Base-by-base conservation (phyloP, 2,797 vertebrate species). In the Acipenser ruthenus region DNA sequence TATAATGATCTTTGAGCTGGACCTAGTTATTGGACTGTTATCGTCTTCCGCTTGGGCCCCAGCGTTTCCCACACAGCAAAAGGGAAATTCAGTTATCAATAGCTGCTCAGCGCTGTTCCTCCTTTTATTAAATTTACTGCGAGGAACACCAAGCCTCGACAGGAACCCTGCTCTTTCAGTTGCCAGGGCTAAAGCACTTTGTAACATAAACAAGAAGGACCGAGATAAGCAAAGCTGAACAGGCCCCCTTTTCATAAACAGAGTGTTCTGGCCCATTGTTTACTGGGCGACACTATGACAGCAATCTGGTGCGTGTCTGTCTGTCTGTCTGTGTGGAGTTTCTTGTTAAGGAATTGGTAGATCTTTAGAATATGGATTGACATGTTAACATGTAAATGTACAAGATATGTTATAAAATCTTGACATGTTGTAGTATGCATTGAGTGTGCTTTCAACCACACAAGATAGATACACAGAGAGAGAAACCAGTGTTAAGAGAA, bases 141-240 rank as follows among this genome's bases (percentile, higher is more conserved):
- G 12, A 58, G 15, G 55, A 7, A 7, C 7, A 13, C 55, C 12
- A n/a, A 58, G 12, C 51, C 11, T 8, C 51, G 11, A 53, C 51
- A 53, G 51, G 51, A 53, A 11, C 55, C 12, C 15, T 58, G 55
- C 15, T n/a, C 55, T 58, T 58, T 58, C 10, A 58, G n/a, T 58
- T 77, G 37, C 74, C 73, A 65, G 7, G 37, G n/a, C 23, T 67
- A 74, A 68, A 49, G 59, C 60, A 0, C 82, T 83, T 78, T 71
- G 64, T 70, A 81, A 80, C 67, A 18, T 53, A 47, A 37, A 61
- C 71, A 62, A 72, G 15, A 23, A 55, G 50, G 7, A 8, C 55
- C 2, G 7, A 52, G 60, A 82, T 72, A 84, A 83, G 81, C 79
- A 81, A 7, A 73, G 7, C 60, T 10, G 74, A 71, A 77, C 80